These are phyloP conservation scores for Magallana gigas DNA, from an alignment of 1,140 invertebrate genomes.

Conservation along the genomic window DNA sequence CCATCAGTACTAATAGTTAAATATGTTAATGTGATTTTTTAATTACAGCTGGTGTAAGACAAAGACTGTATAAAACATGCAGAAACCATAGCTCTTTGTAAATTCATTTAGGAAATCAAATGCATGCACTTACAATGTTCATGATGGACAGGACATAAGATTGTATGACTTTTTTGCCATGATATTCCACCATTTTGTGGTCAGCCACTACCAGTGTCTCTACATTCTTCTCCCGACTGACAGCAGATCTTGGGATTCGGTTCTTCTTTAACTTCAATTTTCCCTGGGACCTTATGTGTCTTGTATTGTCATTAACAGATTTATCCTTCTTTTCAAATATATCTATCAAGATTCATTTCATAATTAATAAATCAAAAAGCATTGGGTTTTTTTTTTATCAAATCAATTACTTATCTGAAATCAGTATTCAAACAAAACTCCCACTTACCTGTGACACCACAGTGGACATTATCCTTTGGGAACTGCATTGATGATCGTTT, in stretches of 20 bases:
- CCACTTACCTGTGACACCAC: slow-evolving; percentile 69
- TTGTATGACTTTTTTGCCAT: slow-evolving; percentile 80
- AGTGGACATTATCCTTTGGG: slow-evolving; percentile 60
- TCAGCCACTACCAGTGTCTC: slow-evolving; percentile 94
- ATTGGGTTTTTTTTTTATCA: too few species aligned
- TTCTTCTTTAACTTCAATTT: slow-evolving; percentile 25
- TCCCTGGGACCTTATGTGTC: neutral
- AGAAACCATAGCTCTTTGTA: too few species aligned
- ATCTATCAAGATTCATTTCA: neutral
- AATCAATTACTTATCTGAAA: too few species aligned
- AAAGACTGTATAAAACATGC: too few species aligned
- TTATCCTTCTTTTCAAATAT: neutral
- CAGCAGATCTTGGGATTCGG: slow-evolving; percentile 64
- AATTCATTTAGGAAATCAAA: too few species aligned
- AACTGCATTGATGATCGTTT: slow-evolving; percentile 69
- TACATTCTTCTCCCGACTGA: slow-evolving; percentile 85
- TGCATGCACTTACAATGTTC: slow-evolving; percentile 87
- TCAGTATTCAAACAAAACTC: too few species aligned
- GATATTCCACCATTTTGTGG: slow-evolving; percentile 89
- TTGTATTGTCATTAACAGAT: neutral
- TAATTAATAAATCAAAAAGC: too few species aligned
- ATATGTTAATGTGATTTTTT: too few species aligned
- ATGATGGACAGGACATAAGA: slow-evolving; percentile 94
- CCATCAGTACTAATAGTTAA: too few species aligned
- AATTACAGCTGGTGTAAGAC: too few species aligned